A percentile compares a stretch with the other conserved stretches of the same genome.
Evolutionary conservation across 2,797 vertebrate species (phyloP).

Genomic region (Falco biarmicus): DNA sequence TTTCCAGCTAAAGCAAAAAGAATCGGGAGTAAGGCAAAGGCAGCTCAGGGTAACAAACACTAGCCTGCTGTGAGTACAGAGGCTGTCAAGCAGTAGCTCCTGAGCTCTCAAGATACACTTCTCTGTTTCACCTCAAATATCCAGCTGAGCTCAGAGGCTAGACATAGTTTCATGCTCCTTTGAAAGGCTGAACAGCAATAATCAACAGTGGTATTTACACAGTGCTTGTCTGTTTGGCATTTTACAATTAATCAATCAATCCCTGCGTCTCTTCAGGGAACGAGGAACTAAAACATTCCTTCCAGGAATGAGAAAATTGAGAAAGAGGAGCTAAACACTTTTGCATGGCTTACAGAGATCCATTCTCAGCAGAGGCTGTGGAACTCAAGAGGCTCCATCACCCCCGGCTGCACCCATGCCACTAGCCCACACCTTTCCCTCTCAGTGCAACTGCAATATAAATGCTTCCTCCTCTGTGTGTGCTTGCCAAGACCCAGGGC

Average conservation of each 20-base stretch:
- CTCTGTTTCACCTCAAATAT: neutral
- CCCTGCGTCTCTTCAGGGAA: neutral
- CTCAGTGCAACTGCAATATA: neutral
- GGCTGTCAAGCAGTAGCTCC: neutral
- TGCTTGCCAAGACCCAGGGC: neutral
- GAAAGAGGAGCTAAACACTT: neutral
- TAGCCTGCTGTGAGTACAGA: neutral
- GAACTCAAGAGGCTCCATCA: rapidly evolving
- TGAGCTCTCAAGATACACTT: neutral
- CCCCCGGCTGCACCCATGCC: neutral
- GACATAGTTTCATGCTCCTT: neutral
- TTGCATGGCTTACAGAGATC: neutral
- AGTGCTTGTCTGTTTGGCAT: neutral
- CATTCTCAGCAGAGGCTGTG: neutral
- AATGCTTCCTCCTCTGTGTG: neutral
- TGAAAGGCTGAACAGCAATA: neutral
- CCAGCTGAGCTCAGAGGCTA: neutral
- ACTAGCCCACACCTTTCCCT: neutral
- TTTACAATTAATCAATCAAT: slow-evolving; percentile 15
- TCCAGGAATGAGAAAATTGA: neutral
- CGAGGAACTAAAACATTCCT: neutral
- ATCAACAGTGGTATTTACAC: neutral
- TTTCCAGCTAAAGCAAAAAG: neutral
- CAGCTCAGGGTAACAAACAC: neutral
- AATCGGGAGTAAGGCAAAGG: neutral